Percentiles rank a stretch among this genome's conserved stretches.
These are phyloP conservation scores for Dinocampus coccinellae DNA, from an alignment of 2,888 invertebrate genomes.

Conservation along the genomic window DNA sequence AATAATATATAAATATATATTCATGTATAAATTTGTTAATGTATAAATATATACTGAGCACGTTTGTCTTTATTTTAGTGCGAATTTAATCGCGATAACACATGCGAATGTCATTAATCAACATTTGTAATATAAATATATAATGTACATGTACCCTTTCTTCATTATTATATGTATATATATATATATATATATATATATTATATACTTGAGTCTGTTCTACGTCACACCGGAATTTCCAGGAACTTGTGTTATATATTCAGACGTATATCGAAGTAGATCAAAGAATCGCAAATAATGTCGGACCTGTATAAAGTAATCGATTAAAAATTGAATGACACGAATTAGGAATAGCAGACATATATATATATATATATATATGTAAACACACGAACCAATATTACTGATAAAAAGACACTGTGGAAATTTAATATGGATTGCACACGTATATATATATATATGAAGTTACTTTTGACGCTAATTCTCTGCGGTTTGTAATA, in stretches of 20 bases:
- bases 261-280: slow-evolving; percentile 22
- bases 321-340: slow-evolving; percentile 33
- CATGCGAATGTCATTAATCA: background rate
- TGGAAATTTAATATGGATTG: background rate
- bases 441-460: background rate
- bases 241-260: slow-evolving; percentile 4
- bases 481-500: slow-evolving; percentile 30
- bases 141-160: background rate
- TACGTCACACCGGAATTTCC: slow-evolving; percentile 18
- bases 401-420: background rate
- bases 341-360: slow-evolving; percentile 19
- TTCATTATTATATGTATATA: background rate
- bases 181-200: background rate
- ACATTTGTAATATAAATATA: background rate
- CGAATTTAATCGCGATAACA: background rate
- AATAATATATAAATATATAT: background rate
- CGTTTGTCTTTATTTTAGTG: background rate
- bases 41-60: background rate
- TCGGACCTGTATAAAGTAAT: slow-evolving; percentile 13
- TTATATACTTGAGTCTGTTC: background rate
- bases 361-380: background rate
- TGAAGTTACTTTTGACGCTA: slow-evolving; percentile 16
- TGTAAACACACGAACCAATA: background rate
- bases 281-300: slow-evolving; percentile 25
- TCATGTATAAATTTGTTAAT: background rate